These are phyloP conservation scores for Colius striatus DNA, from an alignment of 2,113 vertebrate species.

Conservation along the genomic window DNA sequence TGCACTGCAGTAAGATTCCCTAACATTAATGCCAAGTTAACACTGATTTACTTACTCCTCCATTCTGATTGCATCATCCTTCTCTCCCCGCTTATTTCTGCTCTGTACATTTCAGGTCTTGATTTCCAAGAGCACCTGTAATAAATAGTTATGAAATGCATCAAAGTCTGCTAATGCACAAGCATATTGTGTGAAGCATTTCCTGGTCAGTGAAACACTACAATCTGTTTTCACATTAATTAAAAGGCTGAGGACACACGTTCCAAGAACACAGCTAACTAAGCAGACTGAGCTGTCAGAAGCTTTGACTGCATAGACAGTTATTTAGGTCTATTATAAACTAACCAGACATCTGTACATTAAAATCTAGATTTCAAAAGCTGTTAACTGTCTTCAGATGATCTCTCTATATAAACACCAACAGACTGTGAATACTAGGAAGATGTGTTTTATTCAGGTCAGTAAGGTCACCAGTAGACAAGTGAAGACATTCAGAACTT, in stretches of 20 bases:
- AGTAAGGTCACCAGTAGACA: neutral
- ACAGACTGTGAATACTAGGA: neutral
- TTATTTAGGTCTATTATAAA: neutral
- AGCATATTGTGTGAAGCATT: neutral
- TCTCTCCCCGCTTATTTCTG: conserved; percentile 22
- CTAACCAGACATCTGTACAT: neutral
- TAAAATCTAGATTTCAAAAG: neutral
- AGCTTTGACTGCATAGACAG: neutral
- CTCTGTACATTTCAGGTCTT: conserved; percentile 16
- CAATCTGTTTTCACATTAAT: neutral
- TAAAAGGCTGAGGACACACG: neutral
- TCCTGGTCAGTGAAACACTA: neutral
- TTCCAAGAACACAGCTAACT: neutral
- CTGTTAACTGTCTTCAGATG: neutral
- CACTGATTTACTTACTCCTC: conserved; percentile 71
- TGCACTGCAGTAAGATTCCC: neutral
- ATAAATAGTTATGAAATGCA: neutral
- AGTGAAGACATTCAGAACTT: neutral
- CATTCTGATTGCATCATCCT: conserved; percentile 58
- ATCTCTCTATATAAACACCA: neutral
- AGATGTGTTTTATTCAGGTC: neutral
- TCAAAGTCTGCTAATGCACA: neutral
- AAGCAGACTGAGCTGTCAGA: neutral
- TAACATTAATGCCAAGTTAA: neutral
- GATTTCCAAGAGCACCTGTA: conserved; percentile 19